Base-by-base conservation (phyloP, 1,140 invertebrate genomes). In the Varroa destructor region DNA sequence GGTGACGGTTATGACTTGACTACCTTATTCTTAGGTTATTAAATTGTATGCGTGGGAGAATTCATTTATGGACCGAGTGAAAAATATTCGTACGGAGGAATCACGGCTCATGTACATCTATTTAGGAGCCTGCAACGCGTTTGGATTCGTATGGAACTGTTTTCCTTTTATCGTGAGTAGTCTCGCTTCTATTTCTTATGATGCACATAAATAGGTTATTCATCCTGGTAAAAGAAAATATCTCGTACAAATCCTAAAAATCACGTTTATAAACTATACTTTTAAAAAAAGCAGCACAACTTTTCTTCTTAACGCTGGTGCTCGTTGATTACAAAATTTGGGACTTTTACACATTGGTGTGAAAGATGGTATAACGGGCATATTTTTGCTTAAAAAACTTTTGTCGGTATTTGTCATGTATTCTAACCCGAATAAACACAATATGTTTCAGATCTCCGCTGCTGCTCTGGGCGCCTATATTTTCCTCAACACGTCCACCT, bases 41-140 rank as follows among this genome's bases (percentile, higher is more conserved):
- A 93, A 94, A 83, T 89, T 93, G 85, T 90, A 91, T 80, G 87
- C 87, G 0, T 93, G 90, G 90, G 91, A 93, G 78, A 85, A 88
- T 76, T 83, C 86, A 55, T 91, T 93, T 78, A 82, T 84, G 57
- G 79, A 82, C 72, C 79, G 80, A 40, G 46, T 67, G 14, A 40
- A 46, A 40, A 37, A 67, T 12, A 40, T 67, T 2, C 14, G 61
- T 1, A 40, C 12, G 5, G 40, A 67, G 61, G 61, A 67, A 67
- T 67, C 61, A 40, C 1, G 8, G 14, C 36, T 67, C 12, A 67
- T 67, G 61, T 67, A 67, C 37, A 67, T 67, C 37, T 67, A 67
- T 40, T 37, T 67, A 14, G 61, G 61, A 3, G 61, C 61, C 1
- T 36, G 61, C 61, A 67, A 67, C 8, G 61, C 61, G 12, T 67